Evolutionary conservation across 2,888 invertebrate species (phyloP).

Genomic region (Gymnosoma rotundatum): DNA sequence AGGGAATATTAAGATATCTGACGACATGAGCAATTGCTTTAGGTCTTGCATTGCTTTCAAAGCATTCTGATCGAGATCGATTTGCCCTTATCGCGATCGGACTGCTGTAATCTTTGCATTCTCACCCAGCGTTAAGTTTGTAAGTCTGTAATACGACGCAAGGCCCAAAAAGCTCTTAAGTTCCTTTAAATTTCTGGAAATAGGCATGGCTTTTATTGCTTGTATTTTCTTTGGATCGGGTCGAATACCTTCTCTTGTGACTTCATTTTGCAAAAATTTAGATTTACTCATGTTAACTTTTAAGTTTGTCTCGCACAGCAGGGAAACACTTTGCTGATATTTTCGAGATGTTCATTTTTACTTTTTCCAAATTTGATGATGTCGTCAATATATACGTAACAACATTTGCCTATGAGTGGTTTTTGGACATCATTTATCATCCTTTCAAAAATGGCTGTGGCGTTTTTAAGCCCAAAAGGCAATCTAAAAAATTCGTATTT

Average conservation of each 20-base stretch:
- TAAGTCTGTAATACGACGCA: no score
- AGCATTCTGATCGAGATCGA: constrained; percentile 50
- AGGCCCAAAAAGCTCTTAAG: no score
- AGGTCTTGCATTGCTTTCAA: constrained; percentile 63
- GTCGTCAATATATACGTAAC: no score
- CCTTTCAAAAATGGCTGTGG: constrained; percentile 67
- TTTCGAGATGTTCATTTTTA: constrained; percentile 55
- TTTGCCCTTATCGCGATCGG: constrained; percentile 57
- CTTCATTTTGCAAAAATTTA: no score
- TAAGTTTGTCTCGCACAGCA: constrained; percentile 19
- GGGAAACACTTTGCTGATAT: constrained; percentile 50
- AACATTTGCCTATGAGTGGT: constrained; percentile 61
- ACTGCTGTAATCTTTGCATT: no score
- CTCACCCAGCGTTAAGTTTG: no score
- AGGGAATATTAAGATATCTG: constrained; percentile 64
- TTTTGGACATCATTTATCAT: constrained; percentile 70
- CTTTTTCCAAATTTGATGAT: no score
- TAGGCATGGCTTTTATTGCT: no score
- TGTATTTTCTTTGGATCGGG: no score
- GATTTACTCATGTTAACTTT: constrained; percentile 63
- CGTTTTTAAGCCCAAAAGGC: constrained; percentile 63
- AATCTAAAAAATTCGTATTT: constrained; percentile 57
- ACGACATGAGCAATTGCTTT: constrained; percentile 61
- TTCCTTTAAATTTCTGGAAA: no score
- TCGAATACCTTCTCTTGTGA: no score